Conservation (phyloP, 2,888 invertebrate genomes). For the Chelonus formosanus region DNA sequence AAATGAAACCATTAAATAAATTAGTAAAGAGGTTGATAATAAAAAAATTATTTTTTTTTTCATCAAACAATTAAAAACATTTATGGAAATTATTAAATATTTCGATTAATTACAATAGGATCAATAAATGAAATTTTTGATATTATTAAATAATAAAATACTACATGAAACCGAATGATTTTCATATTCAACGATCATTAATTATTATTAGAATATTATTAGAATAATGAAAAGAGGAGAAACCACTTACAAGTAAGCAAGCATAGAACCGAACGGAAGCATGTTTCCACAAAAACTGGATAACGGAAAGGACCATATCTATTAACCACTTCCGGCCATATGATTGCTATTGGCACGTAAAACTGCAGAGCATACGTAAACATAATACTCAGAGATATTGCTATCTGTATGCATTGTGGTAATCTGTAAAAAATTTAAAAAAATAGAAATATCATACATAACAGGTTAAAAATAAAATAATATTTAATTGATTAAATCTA, state of each 20-base stretch:
- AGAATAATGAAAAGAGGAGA: background rate
- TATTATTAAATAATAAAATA: too few species aligned
- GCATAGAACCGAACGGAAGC: conserved; percentile 78
- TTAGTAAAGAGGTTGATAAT: too few species aligned
- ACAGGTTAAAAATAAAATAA: conserved; percentile 40
- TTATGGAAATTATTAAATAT: too few species aligned
- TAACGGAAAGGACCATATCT: conserved; percentile 69
- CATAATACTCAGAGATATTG: conserved; percentile 86
- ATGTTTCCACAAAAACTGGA: conserved; percentile 73
- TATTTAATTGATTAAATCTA: background rate
- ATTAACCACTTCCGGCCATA: conserved; percentile 78
- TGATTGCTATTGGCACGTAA: conserved; percentile 91
- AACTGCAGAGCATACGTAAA: conserved; percentile 94
- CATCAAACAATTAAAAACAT: too few species aligned
- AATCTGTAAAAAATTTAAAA: conserved; percentile 68
- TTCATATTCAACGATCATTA: too few species aligned
- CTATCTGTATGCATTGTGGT: conserved; percentile 82
- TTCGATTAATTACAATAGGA: too few species aligned
- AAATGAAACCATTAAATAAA: background rate
- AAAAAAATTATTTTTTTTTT: too few species aligned
- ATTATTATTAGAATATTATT: conserved; percentile 1
- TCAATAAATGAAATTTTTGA: too few species aligned
- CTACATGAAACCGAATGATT: too few species aligned
- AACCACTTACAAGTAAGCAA: conserved; percentile 82
- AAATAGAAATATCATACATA: conserved; percentile 26